Evolutionary conservation across 2,888 invertebrate genomes (phyloP).

Genomic region (Drosophila falleni): DNA sequence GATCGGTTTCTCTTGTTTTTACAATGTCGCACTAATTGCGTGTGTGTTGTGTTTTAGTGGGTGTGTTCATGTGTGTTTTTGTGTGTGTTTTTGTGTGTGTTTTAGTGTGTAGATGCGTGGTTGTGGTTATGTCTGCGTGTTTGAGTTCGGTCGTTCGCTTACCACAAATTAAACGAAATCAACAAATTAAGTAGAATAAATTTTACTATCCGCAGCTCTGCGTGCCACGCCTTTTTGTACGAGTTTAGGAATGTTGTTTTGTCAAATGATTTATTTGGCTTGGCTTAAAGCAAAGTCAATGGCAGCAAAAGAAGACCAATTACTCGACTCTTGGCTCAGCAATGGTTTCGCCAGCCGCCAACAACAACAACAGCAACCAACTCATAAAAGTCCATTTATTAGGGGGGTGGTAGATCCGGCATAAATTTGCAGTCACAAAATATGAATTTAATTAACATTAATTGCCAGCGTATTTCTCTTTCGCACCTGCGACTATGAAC

Average conservation of each 20-base stretch:
- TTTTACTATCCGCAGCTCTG: conserved; percentile 17
- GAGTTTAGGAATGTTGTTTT: conserved; percentile 4
- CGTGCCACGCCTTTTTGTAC: conserved; percentile 8
- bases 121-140: conserved; percentile 32
- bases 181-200: conserved; percentile 47
- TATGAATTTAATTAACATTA: conserved; percentile 83
- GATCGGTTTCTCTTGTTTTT: conserved; percentile 6
- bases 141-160: conserved; percentile 6
- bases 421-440: conserved; percentile 58
- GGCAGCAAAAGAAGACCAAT: conserved; percentile 18
- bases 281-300: conserved; percentile 24
- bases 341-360: conserved; percentile 2
- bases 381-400: neutral
- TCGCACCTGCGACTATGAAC: conserved; percentile 67
- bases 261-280: conserved; percentile 36
- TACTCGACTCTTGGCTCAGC: conserved; percentile 7
- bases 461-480: conserved; percentile 69
- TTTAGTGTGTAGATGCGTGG: conserved; percentile 8
- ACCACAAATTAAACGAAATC: conserved; percentile 50
- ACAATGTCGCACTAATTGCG: conserved; percentile 38
- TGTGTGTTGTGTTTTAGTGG: conserved; percentile 14
- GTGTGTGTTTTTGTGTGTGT: conserved; percentile 11
- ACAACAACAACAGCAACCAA: conserved; percentile 1
- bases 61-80: conserved; percentile 9
- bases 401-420: neutral